These are phyloP conservation scores for Tachystola acroxantha DNA, from an alignment of 2,888 invertebrate genomes.

Conservation along the genomic window DNA sequence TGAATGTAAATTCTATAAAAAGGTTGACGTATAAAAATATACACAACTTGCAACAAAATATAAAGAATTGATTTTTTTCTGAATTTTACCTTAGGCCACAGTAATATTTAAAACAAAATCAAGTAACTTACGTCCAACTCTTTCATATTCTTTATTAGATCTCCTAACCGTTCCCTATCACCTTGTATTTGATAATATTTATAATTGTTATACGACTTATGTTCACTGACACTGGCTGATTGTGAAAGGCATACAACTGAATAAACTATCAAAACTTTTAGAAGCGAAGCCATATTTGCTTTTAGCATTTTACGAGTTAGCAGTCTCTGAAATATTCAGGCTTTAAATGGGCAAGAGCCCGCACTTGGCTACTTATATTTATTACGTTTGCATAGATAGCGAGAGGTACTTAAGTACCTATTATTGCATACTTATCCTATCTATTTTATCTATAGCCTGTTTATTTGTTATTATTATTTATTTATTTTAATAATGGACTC, in stretches of 20 bases:
- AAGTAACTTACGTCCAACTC: constrained; percentile 12
- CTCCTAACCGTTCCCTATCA: not conserved
- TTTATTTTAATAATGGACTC: too few relatives aligned
- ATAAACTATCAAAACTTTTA: constrained; percentile 1
- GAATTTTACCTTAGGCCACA: too few relatives aligned
- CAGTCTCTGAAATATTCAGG: constrained; percentile 1
- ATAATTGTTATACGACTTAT: constrained; percentile 10
- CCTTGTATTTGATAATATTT: constrained; percentile 5
- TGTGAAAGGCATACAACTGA: not conserved
- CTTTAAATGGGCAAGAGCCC: constrained; percentile 3
- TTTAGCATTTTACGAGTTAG: not conserved
- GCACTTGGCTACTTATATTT: constrained; percentile 3
- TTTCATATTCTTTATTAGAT: constrained; percentile 7
- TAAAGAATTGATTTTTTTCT: too few relatives aligned
- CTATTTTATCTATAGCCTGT: too few relatives aligned
- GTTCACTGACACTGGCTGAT: constrained; percentile 1
- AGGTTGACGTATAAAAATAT: too few relatives aligned
- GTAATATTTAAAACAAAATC: too few relatives aligned
- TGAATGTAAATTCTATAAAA: too few relatives aligned
- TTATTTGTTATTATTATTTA: too few relatives aligned
- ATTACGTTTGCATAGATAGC: not conserved
- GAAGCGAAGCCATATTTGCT: not conserved
- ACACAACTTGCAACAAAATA: too few relatives aligned
- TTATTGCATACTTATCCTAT: too few relatives aligned
- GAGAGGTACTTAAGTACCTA: constrained; percentile 1